phyloP scores from a whole-genome alignment of 2,888 invertebrate species.

The Malthinus seriepunctatus region DNA sequence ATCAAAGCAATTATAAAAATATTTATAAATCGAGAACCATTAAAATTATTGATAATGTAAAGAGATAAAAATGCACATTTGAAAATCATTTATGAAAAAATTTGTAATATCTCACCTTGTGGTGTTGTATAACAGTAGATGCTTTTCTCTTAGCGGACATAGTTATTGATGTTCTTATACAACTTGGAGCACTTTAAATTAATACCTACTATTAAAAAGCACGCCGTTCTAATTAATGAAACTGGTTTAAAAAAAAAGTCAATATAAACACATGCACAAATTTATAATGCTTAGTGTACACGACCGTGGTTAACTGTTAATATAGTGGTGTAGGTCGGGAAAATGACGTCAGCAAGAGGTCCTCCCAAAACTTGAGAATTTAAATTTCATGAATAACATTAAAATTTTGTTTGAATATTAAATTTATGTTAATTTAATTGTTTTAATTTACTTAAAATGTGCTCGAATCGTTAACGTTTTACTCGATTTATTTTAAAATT shows the following conservation, averaged over 20 bases:
- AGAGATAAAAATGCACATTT: too few relatives aligned
- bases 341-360: constrained; percentile 34
- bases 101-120: constrained; percentile 47
- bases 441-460: too few relatives aligned
- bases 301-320: constrained; percentile 52
- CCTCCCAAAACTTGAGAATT: constrained; percentile 34
- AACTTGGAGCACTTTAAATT: constrained; percentile 16
- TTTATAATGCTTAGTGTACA: constrained; percentile 21
- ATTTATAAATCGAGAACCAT: too few relatives aligned
- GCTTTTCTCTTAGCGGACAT: constrained; percentile 79
- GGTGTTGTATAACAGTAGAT: constrained; percentile 73
- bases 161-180: constrained; percentile 32
- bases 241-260: constrained; percentile 14
- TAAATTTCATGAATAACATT: constrained; percentile 11
- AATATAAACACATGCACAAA: constrained; percentile 19
- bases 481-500: too few relatives aligned
- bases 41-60: too few relatives aligned
- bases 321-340: constrained; percentile 52
- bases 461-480: too few relatives aligned
- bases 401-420: too few relatives aligned
- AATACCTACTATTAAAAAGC: constrained; percentile 4
- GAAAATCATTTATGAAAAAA: too few relatives aligned
- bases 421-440: too few relatives aligned
- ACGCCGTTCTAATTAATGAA: constrained; percentile 1
- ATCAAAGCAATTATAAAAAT: too few relatives aligned